Base-by-base conservation (phyloP, 2,888 invertebrate species). In the Agriopis aurantiaria region DNA sequence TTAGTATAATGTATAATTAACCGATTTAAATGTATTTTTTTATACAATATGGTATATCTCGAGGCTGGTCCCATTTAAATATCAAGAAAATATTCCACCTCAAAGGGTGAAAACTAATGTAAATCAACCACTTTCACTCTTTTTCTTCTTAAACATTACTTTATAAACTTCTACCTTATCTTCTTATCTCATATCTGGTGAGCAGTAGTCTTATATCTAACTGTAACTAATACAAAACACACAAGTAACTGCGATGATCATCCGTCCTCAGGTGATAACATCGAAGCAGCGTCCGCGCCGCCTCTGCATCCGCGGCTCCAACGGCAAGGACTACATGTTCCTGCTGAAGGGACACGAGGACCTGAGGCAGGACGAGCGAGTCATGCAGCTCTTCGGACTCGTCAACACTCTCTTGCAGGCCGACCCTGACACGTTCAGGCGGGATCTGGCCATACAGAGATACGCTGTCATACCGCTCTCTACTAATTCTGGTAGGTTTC, bases 271-370 rank as follows among this genome's bases (percentile, higher is more conserved):
- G 95, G 98, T 99, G 8, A 99, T 99, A 81, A 98, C 98, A 0
- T 99, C 99, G 0, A 99, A 99, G 90, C 99, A 99, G 90, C 95
- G 99, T 4, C 99, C 99, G 0, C 96, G 99, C 48, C 99, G 99
- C 77, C 95, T 99, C 4, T 97, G 97, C 86, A 98, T 99, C 73
- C 93, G 96, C 87, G 99, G 99, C 23, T 98, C 98, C 78, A 99
- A 99, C 89, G 99, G 99, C 65, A 98, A 98, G 85, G 99, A 99
- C 87, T 99, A 99, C 92, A 98, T 98, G 97, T 99, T 99, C 95
- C 94, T 99, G 48, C 95, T 99, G 73, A 99, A 99, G 91, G 99
- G 99, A 0, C 99, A 99, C 90, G 99, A 99, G 91, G 99, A 99
- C 95, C 93, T 99, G 69, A 95, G 99, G 0, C 99, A 99, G 88